A percentile compares a stretch with the other conserved stretches of the same genome.
phyloP scores from a whole-genome alignment of 2,888 invertebrate genomes.

The Iphiclides podalirius region DNA sequence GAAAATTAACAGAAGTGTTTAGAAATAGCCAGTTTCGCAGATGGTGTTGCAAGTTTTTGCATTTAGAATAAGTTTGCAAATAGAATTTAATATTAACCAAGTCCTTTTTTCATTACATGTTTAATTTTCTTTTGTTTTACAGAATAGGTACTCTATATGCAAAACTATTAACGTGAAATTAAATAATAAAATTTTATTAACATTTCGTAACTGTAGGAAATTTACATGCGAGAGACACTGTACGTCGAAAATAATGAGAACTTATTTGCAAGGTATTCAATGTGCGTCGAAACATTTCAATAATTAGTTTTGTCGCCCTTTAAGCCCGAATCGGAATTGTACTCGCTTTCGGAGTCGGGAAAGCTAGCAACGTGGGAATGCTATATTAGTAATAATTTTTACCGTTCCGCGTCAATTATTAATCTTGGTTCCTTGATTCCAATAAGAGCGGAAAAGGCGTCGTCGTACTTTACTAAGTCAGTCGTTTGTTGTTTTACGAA shows the following conservation, averaged over 20 bases:
- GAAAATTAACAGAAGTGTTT: background rate
- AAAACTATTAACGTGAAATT: constrained; percentile 8
- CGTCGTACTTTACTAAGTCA: background rate
- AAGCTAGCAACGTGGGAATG: background rate
- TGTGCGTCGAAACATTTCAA: constrained; percentile 7
- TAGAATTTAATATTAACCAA: too few relatives aligned
- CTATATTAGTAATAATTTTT: background rate
- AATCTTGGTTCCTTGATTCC: constrained; percentile 4
- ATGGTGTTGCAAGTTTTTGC: background rate
- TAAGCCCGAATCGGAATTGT: background rate
- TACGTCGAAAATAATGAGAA: background rate
- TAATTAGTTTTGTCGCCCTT: constrained; percentile 5
- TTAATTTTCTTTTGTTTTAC: background rate
- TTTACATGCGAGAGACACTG: constrained; percentile 3
- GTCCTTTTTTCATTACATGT: background rate
- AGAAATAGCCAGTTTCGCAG: background rate
- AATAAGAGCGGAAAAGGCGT: background rate
- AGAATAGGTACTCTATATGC: constrained; percentile 5
- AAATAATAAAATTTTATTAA: constrained; percentile 5
- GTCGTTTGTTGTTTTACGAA: constrained; percentile 36
- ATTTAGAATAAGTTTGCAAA: too few relatives aligned
- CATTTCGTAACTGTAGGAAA: constrained; percentile 4
- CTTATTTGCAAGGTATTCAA: constrained; percentile 4
- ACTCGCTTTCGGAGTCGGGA: background rate
- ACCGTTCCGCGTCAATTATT: background rate